Percentiles rank a stretch among this genome's conserved stretches.
phyloP scores from a whole-genome alignment of 2,113 vertebrate species.

The Otolemur garnettii region DNA sequence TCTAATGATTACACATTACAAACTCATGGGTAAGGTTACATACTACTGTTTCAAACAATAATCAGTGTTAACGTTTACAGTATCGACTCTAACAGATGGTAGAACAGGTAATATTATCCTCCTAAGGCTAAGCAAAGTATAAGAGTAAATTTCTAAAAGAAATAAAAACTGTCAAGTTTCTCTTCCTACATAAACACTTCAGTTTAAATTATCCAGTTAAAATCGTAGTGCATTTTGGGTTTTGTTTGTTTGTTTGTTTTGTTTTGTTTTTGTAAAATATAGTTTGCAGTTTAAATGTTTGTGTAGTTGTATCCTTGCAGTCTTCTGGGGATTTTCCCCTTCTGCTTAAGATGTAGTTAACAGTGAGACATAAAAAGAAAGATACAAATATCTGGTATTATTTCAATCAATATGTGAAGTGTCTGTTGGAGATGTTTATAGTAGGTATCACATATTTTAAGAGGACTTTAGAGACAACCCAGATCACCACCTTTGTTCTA shows the following conservation, averaged over 20 bases:
- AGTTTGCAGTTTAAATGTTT: conserved; percentile 36
- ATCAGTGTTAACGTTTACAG: background rate
- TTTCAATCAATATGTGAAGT: conserved; percentile 1
- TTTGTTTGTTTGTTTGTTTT: too few species aligned
- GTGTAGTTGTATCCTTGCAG: background rate
- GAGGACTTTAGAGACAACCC: background rate
- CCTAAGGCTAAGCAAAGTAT: conserved; percentile 11
- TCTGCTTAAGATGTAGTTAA: conserved; percentile 36
- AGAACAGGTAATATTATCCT: conserved; percentile 37
- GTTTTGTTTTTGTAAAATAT: background rate
- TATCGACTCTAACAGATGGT: conserved; percentile 34
- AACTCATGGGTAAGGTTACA: background rate
- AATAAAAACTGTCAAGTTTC: conserved; percentile 34
- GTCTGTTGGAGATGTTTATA: background rate
- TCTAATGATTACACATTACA: background rate
- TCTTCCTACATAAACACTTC: conserved; percentile 58
- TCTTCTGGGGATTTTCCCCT: background rate
- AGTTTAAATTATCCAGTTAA: conserved; percentile 61
- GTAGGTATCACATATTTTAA: background rate
- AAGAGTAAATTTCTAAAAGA: conserved; percentile 22
- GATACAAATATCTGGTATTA: background rate
- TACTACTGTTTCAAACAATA: background rate
- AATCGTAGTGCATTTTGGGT: background rate
- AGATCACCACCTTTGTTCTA: background rate
- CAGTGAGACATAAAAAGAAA: background rate